A percentile compares a stretch with the other conserved stretches of the same genome.
Evolutionary conservation across 2,113 vertebrate species (phyloP).

Genomic region (Ictalurus furcatus): DNA sequence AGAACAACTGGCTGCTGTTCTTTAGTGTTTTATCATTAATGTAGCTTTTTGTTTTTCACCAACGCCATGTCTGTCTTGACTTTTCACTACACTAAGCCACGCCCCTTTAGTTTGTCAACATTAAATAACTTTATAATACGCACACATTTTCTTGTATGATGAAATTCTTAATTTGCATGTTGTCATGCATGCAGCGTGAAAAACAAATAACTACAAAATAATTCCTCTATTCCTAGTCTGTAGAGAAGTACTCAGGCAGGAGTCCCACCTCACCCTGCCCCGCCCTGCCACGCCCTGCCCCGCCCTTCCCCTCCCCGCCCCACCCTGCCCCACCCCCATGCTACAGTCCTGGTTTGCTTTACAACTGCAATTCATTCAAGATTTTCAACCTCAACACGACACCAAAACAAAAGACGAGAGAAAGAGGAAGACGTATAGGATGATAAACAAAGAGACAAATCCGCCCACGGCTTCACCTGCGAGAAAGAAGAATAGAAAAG

Average conservation of each 20-base stretch:
- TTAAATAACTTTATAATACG: too few relatives aligned
- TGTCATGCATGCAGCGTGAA: not conserved
- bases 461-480: not conserved
- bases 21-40: not conserved
- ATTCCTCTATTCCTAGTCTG: not conserved
- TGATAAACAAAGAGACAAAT: not conserved
- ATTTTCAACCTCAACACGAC: not conserved
- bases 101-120: too few relatives aligned
- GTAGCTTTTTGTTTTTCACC: too few relatives aligned
- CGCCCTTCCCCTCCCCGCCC: not conserved
- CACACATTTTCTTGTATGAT: too few relatives aligned
- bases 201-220: not conserved
- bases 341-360: not conserved
- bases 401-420: not conserved
- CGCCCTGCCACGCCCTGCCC: too few relatives aligned
- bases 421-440: not conserved
- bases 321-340: not conserved
- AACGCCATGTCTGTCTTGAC: too few relatives aligned
- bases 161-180: not conserved
- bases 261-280: not conserved
- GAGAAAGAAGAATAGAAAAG: not conserved
- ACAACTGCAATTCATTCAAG: not conserved
- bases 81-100: too few relatives aligned
- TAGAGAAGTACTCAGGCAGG: not conserved
- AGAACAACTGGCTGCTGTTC: not conserved